Evolutionary conservation across 2,113 vertebrate species (phyloP).

Genomic region (Rhinogobius similis): DNA sequence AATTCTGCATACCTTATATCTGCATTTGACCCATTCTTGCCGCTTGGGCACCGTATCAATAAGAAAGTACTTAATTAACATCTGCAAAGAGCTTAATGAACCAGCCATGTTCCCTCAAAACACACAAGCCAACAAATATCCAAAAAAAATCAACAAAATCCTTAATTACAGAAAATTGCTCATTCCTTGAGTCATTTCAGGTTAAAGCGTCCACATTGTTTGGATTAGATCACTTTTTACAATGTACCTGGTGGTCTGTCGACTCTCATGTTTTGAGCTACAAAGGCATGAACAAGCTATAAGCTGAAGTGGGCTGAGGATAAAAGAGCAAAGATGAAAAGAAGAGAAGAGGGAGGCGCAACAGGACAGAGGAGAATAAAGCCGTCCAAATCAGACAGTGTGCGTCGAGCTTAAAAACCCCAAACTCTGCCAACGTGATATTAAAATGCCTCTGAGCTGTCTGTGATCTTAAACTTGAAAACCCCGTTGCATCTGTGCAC

Average conservation of each 20-base stretch:
- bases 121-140: neutral
- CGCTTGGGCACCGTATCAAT: too few species aligned
- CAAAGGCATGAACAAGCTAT: slow-evolving; percentile 14
- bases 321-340: slow-evolving; percentile 24
- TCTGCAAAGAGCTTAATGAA: too few species aligned
- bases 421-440: slow-evolving; percentile 40
- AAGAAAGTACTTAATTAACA: too few species aligned
- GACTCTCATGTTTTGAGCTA: neutral
- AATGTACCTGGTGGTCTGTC: neutral
- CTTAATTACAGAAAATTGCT: neutral
- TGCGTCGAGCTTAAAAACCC: slow-evolving; percentile 33
- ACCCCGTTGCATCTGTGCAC: slow-evolving; percentile 25
- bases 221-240: neutral
- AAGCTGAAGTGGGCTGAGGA: slow-evolving; percentile 9
- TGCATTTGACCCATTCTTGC: too few species aligned
- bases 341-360: neutral
- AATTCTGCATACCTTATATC: too few species aligned
- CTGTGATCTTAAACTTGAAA: slow-evolving; percentile 47
- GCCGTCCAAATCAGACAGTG: slow-evolving; percentile 33
- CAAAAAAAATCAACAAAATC: too few species aligned
- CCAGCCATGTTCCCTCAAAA: neutral
- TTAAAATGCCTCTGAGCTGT: slow-evolving; percentile 54
- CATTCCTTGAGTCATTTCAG: neutral
- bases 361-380: slow-evolving; percentile 16
- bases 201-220: neutral